These are phyloP conservation scores for Augochlora pura DNA, from an alignment of 1,140 invertebrate genomes.

Conservation along the genomic window DNA sequence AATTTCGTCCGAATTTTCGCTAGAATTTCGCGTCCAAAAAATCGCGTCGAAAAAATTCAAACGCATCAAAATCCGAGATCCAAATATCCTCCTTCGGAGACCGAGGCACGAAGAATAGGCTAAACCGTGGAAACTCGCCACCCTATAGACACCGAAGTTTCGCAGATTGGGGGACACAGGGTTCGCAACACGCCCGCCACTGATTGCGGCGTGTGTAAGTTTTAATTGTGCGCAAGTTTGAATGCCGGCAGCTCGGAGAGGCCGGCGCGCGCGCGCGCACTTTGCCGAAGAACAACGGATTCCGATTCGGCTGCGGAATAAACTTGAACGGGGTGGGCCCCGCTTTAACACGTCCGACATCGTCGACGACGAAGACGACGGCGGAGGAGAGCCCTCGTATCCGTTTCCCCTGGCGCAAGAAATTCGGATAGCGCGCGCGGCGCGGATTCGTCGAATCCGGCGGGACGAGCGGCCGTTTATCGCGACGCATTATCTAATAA, in stretches of 20 bases:
- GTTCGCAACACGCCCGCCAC: background rate
- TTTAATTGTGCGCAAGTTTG: constrained; percentile 37
- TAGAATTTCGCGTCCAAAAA: too few species aligned
- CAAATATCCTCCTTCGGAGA: too few species aligned
- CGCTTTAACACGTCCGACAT: background rate
- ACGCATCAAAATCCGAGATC: too few species aligned
- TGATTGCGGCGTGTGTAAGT: constrained; percentile 40
- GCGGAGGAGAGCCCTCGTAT: too few species aligned
- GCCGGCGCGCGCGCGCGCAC: background rate
- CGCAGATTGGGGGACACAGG: constrained; percentile 9
- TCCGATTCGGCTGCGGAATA: constrained; percentile 26
- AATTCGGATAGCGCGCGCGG: background rate
- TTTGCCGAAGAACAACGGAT: background rate
- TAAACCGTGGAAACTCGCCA: too few species aligned
- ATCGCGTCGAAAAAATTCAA: too few species aligned
- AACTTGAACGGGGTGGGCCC: constrained; percentile 22
- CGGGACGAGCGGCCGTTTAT: background rate
- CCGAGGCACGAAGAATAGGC: too few species aligned
- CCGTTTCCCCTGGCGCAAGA: background rate
- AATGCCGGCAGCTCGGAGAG: constrained; percentile 14
- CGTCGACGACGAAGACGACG: too few species aligned
- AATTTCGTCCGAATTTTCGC: too few species aligned
- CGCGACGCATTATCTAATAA: background rate
- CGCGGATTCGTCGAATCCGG: background rate
- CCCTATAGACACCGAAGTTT: constrained; percentile 23